phyloP scores from a whole-genome alignment of 1,140 invertebrate species.

The Drosophila willistoni region DNA sequence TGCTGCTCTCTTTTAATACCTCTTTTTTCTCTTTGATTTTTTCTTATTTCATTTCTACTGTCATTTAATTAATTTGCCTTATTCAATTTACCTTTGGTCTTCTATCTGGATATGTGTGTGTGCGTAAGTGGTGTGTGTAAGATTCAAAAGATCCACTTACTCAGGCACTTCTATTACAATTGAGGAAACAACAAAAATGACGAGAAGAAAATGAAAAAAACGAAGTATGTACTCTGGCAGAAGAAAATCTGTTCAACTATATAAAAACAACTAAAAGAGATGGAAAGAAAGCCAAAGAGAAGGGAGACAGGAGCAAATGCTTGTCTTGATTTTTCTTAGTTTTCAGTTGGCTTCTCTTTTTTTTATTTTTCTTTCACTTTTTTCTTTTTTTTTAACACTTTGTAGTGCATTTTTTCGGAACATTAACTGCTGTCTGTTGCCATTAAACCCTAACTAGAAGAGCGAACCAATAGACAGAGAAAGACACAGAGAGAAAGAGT shows the following conservation, averaged over 20 bases:
- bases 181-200: slow-evolving; percentile 2
- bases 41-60: not conserved
- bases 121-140: slow-evolving; percentile 9
- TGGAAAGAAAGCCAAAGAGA: not conserved
- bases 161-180: slow-evolving; percentile 16
- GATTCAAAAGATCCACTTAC: slow-evolving; percentile 40
- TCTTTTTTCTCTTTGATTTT: not conserved
- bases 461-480: slow-evolving; percentile 56
- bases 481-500: slow-evolving; percentile 23
- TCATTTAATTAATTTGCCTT: slow-evolving; percentile 4
- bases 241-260: slow-evolving; percentile 22
- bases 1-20: not conserved
- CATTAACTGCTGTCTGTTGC: slow-evolving; percentile 75
- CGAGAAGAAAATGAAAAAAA: not conserved
- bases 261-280: slow-evolving; percentile 28
- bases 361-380: slow-evolving; percentile 4
- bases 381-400: slow-evolving; percentile 52
- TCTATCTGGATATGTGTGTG: not conserved
- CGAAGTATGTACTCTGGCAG: not conserved
- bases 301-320: not conserved
- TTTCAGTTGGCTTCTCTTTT: slow-evolving; percentile 18
- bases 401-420: slow-evolving; percentile 69
- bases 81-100: slow-evolving; percentile 2
- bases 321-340: slow-evolving; percentile 20
- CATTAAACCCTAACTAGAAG: slow-evolving; percentile 69